A percentile compares a stretch with the other conserved stretches of the same genome.
Evolutionary conservation across 1,140 invertebrate species (phyloP).

Genomic region (Planococcus citri): DNA sequence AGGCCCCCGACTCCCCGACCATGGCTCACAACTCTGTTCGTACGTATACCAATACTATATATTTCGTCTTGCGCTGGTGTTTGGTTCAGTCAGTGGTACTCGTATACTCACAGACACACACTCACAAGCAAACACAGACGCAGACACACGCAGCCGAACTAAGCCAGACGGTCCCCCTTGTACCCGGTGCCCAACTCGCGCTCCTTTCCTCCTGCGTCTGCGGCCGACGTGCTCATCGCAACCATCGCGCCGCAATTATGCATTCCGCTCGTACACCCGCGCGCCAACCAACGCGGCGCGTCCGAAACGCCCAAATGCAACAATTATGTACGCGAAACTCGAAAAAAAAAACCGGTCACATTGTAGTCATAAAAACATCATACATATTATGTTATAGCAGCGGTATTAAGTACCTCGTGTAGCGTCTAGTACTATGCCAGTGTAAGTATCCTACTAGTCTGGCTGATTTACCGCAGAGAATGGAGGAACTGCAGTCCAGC

Average conservation of each 20-base stretch:
- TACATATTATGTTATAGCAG: conserved; percentile 12
- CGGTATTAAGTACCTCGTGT: background rate
- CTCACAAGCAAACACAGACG: too few relatives aligned
- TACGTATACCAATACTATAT: too few relatives aligned
- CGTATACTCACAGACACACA: too few relatives aligned
- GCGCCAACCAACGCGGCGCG: background rate
- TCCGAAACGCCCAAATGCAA: conserved; percentile 14
- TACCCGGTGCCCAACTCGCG: too few relatives aligned
- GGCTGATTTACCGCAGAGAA: background rate
- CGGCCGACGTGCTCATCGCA: background rate
- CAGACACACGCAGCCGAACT: background rate
- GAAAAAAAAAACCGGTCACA: conserved; percentile 20
- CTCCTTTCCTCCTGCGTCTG: too few relatives aligned
- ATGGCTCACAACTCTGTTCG: background rate
- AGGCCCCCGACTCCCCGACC: background rate
- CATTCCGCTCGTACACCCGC: background rate
- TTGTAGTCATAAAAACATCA: conserved; percentile 17
- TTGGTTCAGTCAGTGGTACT: too few relatives aligned
- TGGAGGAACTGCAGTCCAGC: too few relatives aligned
- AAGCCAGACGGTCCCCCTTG: background rate
- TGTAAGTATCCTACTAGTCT: background rate
- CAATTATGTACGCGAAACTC: conserved; percentile 14
- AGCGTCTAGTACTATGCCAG: too few relatives aligned
- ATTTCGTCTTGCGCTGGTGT: too few relatives aligned
- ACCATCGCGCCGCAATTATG: background rate